Percentiles rank a stretch among this genome's conserved stretches.
Evolutionary conservation across 1,140 invertebrate genomes (phyloP).

Genomic region (Atta texana): DNA sequence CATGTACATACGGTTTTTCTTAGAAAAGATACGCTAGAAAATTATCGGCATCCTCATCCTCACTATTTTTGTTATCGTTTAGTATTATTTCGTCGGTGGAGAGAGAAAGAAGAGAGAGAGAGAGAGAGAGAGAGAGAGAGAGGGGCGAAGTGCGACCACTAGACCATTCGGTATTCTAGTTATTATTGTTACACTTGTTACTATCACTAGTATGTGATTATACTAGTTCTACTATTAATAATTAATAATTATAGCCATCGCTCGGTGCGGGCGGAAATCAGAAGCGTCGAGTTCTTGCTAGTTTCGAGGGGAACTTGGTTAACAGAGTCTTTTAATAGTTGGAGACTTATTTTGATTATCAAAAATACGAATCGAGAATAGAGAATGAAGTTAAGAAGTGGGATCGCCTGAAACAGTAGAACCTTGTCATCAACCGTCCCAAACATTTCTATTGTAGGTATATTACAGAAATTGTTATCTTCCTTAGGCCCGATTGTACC

Average conservation of each 20-base stretch:
- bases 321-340: conserved; percentile 22
- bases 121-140: neutral
- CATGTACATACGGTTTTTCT: conserved; percentile 61
- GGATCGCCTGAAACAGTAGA: neutral
- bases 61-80: conserved; percentile 42
- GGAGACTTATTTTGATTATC: conserved; percentile 19
- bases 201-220: conserved; percentile 49
- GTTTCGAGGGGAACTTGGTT: conserved; percentile 58
- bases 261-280: conserved; percentile 1
- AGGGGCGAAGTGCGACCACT: neutral
- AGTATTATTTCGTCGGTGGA: conserved; percentile 30
- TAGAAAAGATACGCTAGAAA: conserved; percentile 48
- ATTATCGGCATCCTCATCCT: conserved; percentile 33
- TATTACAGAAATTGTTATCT: neutral
- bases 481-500: too few relatives aligned
- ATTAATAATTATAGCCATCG: conserved; percentile 53
- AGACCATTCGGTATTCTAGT: conserved; percentile 38
- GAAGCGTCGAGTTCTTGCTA: conserved; percentile 29
- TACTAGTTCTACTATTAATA: conserved; percentile 58
- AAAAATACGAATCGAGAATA: neutral
- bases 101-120: neutral
- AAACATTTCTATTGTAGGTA: neutral
- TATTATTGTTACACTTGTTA: conserved; percentile 62
- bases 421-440: conserved; percentile 36
- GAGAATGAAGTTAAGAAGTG: neutral